Conservation (phyloP, 2,113 vertebrate species). For the Ceyx melanurus region DNA sequence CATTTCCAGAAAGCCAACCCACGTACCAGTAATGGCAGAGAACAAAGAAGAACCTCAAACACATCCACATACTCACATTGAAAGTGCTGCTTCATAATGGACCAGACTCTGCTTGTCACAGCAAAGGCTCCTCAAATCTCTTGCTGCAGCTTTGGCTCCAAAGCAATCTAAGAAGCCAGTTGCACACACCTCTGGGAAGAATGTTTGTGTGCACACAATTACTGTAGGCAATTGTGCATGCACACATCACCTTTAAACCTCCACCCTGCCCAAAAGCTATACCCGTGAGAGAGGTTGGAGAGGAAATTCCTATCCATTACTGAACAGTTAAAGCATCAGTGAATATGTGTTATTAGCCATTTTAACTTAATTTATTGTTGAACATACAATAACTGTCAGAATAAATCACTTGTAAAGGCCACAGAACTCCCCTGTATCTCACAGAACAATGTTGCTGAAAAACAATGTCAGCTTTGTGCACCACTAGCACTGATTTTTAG, state of each 20-base stretch:
- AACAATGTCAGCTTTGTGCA: background rate
- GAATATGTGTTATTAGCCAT: conserved; percentile 52
- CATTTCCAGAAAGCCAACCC: conserved; percentile 52
- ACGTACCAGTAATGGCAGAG: background rate
- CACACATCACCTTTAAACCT: background rate
- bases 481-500: background rate
- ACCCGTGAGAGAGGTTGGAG: background rate
- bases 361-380: conserved; percentile 58
- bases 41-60: conserved; percentile 49
- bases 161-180: background rate
- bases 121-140: background rate
- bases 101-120: conserved; percentile 1
- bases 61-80: background rate
- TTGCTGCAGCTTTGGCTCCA: background rate
- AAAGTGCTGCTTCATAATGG: conserved; percentile 17
- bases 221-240: background rate
- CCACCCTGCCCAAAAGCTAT: background rate
- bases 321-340: conserved; percentile 35
- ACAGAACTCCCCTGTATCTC: conserved; percentile 30
- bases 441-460: conserved; percentile 11
- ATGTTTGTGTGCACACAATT: background rate
- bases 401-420: conserved; percentile 39
- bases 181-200: background rate
- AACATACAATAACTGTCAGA: conserved; percentile 45
- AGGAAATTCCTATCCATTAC: conserved; percentile 35